A percentile compares a stretch with the other conserved stretches of the same genome.
Conservation (phyloP, 2,888 invertebrate genomes). For the Yponomeuta evonymella region DNA sequence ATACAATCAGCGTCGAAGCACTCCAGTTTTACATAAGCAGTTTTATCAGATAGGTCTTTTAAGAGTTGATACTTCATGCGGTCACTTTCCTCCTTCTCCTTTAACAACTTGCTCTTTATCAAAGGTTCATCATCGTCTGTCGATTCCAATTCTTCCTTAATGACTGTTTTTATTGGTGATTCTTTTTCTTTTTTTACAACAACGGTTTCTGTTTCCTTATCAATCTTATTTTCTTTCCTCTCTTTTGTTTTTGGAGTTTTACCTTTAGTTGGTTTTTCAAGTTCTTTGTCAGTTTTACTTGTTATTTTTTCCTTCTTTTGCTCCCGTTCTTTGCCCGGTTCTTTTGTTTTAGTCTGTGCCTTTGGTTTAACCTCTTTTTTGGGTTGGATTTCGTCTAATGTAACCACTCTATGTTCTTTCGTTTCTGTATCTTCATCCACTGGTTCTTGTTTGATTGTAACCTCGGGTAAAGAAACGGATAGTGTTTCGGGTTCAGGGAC, state of each 20-base stretch:
- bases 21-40: conserved; percentile 67
- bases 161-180: conserved; percentile 34
- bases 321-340: conserved; percentile 22
- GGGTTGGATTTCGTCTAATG: not conserved
- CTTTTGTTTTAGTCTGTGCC: not conserved
- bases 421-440: conserved; percentile 43
- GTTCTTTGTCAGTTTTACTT: conserved; percentile 35
- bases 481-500: not conserved
- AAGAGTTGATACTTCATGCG: conserved; percentile 57
- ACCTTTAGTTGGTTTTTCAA: conserved; percentile 37
- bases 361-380: not conserved
- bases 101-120: conserved; percentile 61
- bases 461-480: not conserved
- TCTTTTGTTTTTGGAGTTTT: conserved; percentile 27
- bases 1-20: conserved; percentile 66
- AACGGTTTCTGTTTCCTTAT: conserved; percentile 36
- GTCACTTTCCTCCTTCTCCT: conserved; percentile 56
- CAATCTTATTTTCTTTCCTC: not conserved
- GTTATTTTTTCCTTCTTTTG: conserved; percentile 35
- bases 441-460: conserved; percentile 48
- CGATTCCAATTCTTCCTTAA: conserved; percentile 57
- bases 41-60: conserved; percentile 67
- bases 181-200: conserved; percentile 32
- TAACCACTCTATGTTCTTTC: not conserved
- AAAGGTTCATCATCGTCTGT: conserved; percentile 65